Evolutionary conservation across 2,113 vertebrate genomes (phyloP), one percentile per base, ranked within the genome.

Genomic region (Pangasianodon hypophthalmus): DNA sequence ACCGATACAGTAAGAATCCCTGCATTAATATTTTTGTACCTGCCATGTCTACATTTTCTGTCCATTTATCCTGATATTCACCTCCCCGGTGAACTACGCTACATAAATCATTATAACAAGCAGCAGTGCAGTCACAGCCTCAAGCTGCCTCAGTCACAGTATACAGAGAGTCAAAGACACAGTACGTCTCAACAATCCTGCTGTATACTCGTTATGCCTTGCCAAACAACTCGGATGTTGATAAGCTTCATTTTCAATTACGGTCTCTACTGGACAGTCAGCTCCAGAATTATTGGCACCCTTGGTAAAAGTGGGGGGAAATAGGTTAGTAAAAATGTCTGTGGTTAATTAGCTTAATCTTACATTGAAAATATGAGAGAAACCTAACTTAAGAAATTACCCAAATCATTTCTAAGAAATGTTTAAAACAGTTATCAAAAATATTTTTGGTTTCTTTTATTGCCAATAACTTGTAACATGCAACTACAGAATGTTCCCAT

Each of bases 61-160:
- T 84, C 54, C 54, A 60, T 84, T 84, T 44, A 84, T 84, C 54
- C 54, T 84, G 21, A 62, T 84, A 24, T 60, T 84, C 82, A 44
- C 82, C 54, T 60, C 21, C 21, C 21, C 5, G 37, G 32, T 84
- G 82, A 32, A 26, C 82, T 41, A 16, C 4, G 26, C 82, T 84
- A 60, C 37, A 84, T 84, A 84, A 60, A 84, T 60, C 82, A 84
- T 44, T 44, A 24, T 84, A 84, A 60, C 54, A 84, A 84, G 82
- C 82, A 84, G 56, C 54, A 24, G n/a, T 60, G 82, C 37, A 41
- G 19, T 44, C 37, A 0, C 56, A 26, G 56, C 54, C 82, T 84
- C 56, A 11, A 84, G 82, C 54, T 84, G 56, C 54, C 56, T 60
- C 29, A 3, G 79, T 82, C 2, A 60, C 37, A 60, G 56, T 24